Base-by-base conservation (phyloP, 2,888 invertebrate species). In the Dolichomitus sp. region DNA sequence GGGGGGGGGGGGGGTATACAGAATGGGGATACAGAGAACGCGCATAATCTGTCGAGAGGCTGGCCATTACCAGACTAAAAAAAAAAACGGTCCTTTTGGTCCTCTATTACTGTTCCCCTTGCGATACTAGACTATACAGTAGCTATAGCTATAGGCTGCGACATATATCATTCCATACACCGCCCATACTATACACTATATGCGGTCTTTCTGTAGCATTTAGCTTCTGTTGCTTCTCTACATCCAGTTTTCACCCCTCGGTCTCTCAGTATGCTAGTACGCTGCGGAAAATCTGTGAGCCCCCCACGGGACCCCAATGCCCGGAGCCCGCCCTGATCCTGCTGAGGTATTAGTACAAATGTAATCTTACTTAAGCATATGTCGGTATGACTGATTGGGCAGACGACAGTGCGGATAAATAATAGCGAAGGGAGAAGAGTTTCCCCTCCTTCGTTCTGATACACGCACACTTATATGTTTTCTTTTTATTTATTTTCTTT, bases 361-460 rank as follows among this genome's bases (percentile, higher is more conserved):
- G 92, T 93, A 93, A 93, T 93, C 93, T 93, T 92, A 90, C 90
- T 92, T 91, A 91, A 92, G 91, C 93, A 93, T 93, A 93, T 93
- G 93, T 92, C 89, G 87, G 89, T 89, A 90, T 92, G 92, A 92
- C 91, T 90, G 92, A 92, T 92, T 90, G 91, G 88, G 85, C 88
- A 87, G 88, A 87, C 87, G 90, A 92, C 90, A 89, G 91, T 87
- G 85, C 86, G 85, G 89, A 90, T 90, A 90, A 92, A 91, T 92
- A 91, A 92, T 91, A 89, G 88, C 85, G 84, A 45, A 73, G 72
- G 68, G 72, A 45, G 23, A 68, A 70, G 68, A 80, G 75, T 19
- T 27, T 81, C 80, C 74, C 85, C 81, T 65, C 83, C 61, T 82
- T 48, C 83, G 59, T 40, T 75, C 65, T 74, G 59, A 48, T 37